Base-by-base conservation (phyloP, 1,140 invertebrate genomes). In the Papilio helenus region DNA sequence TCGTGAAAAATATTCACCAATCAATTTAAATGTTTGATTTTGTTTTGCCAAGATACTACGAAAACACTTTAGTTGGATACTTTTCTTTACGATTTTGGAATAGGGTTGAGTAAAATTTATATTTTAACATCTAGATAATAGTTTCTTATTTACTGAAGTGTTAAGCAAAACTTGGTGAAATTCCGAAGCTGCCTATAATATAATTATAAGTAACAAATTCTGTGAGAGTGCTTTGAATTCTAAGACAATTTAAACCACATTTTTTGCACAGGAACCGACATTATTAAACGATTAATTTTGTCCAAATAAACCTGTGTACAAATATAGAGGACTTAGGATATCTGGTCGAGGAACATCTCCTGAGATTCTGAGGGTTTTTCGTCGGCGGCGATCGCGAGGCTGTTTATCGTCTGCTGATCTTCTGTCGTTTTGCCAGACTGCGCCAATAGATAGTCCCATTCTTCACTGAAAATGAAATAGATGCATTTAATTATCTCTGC, bases 361-460 rank as follows among this genome's bases (percentile, higher is more conserved):
- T 98, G 97, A 82, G 97, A 97, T 92, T 98, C 97, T 16, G 96
- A 96, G 3, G 94, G 93, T 86, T 95, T 90, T 81, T 96, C 91
- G 87, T 94, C 90, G 46, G 84, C 85, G 87, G 92, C 95, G 39
- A 95, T 89, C 83, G 95, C 89, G 26, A 95, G 88, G 58, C 93
- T 92, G 3, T 95, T 95, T 49, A 95, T 95, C 29, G 95, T 93
- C 65, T 94, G 94, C 68, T 72, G 72, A 55, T 95, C 90, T 12
- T 91, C 89, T 9, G 74, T 39, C 4, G 92, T 90, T 80, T 87
- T 93, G 87, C 79, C 85, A 87, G 95, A 95, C 92, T 96, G 95
- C 80, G 93, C 95, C 83, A 97, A 97, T 1, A 98, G 92, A 82
- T 97, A 97, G 82, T 98, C 96, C 98, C 98, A 99, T 92, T 99